These are phyloP conservation scores for Sebastes nivosus DNA, from an alignment of 2,797 vertebrate genomes.

Conservation along the genomic window DNA sequence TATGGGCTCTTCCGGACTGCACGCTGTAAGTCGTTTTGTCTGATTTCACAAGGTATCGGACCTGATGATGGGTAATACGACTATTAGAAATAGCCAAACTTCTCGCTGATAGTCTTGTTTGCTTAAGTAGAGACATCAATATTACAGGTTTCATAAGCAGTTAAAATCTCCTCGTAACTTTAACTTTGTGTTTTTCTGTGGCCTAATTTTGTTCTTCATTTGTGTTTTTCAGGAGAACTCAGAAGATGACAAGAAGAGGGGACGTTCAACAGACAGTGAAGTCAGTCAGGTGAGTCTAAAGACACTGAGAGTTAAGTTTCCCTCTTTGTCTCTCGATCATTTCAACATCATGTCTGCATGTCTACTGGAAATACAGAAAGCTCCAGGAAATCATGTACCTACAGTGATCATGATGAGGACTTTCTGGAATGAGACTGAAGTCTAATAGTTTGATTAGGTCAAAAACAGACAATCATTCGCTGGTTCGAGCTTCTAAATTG, in stretches of 20 bases:
- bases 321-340: not conserved
- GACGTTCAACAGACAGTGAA: constrained; percentile 90
- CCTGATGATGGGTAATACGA: not conserved
- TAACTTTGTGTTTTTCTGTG: not conserved
- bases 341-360: not conserved
- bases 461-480: not conserved
- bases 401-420: not conserved
- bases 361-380: not conserved
- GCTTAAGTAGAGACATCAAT: not conserved
- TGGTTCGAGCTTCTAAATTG: not conserved
- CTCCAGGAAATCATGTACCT: not conserved
- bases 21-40: not conserved
- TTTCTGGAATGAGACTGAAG: not conserved
- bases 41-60: not conserved
- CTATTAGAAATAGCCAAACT: not conserved
- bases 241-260: constrained; percentile 91
- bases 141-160: not conserved
- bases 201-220: not conserved
- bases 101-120: not conserved
- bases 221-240: constrained; percentile 85
- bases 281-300: constrained; percentile 84
- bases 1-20: not conserved
- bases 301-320: too few species aligned
- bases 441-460: not conserved
- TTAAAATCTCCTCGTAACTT: not conserved